Base-by-base conservation (phyloP, 2,113 vertebrate species). In the Semnornis frantzii region DNA sequence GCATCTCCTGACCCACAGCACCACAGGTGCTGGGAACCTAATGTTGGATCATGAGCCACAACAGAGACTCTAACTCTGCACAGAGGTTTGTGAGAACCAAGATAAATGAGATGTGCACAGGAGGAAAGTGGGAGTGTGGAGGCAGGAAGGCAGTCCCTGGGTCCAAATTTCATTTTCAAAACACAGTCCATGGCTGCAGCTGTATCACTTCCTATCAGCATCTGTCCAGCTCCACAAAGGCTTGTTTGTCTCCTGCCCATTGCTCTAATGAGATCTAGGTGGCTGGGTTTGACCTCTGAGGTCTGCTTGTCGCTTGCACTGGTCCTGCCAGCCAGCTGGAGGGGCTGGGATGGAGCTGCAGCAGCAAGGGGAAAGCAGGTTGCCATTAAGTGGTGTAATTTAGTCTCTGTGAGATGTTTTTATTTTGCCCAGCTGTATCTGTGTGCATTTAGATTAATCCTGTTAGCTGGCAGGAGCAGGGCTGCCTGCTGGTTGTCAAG, bases 361-460 rank as follows among this genome's bases (percentile, higher is more conserved):
- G n/a, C n/a, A n/a, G n/a, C n/a, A n/a, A n/a, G n/a, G 37, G 5
- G 0, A 30, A 92, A 85, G 72, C 9, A 2, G 74, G 87, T 74
- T 52, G 3, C 83, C 8, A 30, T 72, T 85, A 91, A 95, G 80
- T 63, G 89, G 68, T 90, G n/a, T 88, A 24, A 90, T 93, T 96
- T 82, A 84, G 79, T 52, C 87, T 78, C 66, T 77, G 91, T 60
- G 88, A 65, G 12, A 57, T 96, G 97, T 94, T 97, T 96, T 97
- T 93, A 91, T 97, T 95, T 95, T 90, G 92, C 95, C 95, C 96
- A 96, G 82, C 97, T 94, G 94, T 24, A 52, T 94, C 95, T 95
- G 95, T 97, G 91, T 94, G 94, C 92, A 48, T 93, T 96, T 52
- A 91, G 82, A 96, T 96, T 96, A 97, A 97, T 96, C 96, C 95